phyloP scores from a whole-genome alignment of 2,113 vertebrate species.

The Hylia prasina region DNA sequence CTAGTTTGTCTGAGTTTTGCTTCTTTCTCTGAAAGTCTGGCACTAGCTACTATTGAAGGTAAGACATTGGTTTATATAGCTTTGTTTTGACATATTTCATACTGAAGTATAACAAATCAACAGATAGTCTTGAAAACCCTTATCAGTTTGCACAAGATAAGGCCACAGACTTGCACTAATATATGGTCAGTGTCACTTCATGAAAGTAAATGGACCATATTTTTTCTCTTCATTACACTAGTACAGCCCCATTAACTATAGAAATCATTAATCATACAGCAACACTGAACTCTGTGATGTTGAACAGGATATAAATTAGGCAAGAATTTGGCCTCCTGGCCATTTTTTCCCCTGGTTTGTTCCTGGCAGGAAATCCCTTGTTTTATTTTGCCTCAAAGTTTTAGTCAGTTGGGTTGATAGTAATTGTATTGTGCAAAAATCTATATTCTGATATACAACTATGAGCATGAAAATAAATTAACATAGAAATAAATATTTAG shows the following conservation, averaged over 20 bases:
- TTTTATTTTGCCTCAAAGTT: neutral
- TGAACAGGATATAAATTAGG: slow-evolving; percentile 14
- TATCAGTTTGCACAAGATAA: neutral
- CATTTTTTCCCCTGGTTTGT: neutral
- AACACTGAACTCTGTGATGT: neutral
- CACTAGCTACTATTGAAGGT: neutral
- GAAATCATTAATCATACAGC: slow-evolving; percentile 13
- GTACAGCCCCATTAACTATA: slow-evolving; percentile 34
- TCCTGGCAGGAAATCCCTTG: neutral
- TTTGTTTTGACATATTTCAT: neutral
- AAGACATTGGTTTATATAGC: neutral
- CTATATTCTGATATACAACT: neutral
- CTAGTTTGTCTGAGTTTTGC: neutral
- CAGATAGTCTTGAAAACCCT: neutral
- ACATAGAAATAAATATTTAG: neutral
- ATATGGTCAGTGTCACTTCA: neutral
- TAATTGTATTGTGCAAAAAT: neutral
- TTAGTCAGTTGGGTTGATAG: neutral
- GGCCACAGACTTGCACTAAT: neutral
- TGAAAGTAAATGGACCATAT: neutral
- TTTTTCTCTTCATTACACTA: slow-evolving; percentile 4
- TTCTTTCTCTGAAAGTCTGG: neutral
- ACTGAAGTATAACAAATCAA: neutral
- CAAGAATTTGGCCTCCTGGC: neutral
- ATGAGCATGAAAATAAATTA: neutral